Conservation (phyloP, 2,113 vertebrate species). For the Cyphomyrus discorhynchus region DNA sequence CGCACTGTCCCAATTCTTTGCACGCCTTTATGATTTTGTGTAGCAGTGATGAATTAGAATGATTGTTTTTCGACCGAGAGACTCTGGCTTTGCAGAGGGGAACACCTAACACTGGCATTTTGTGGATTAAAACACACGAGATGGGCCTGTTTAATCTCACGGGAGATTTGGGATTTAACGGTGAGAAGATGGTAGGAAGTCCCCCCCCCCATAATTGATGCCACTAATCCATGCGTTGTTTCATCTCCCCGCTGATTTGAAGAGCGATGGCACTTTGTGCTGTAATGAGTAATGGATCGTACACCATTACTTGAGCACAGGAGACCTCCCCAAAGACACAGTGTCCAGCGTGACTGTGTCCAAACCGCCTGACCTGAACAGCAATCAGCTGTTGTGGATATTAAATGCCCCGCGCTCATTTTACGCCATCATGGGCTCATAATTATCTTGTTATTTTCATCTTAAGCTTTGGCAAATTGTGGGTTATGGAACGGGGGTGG, state of each 20-base stretch:
- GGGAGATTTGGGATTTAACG: conserved; percentile 51
- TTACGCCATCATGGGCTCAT: not conserved
- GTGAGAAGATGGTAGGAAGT: conserved; percentile 44
- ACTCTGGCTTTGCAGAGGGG: not conserved
- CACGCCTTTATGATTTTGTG: not conserved
- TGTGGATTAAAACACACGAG: conserved; percentile 41
- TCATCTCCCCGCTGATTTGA: conserved; percentile 16
- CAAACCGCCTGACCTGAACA: not conserved
- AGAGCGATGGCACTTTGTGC: conserved; percentile 19
- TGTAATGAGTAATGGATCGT: conserved; percentile 17
- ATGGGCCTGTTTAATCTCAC: conserved; percentile 37
- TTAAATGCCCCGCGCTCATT: not conserved
- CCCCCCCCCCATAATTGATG: conserved; percentile 39
- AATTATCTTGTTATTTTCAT: not conserved
- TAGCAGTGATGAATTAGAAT: not conserved
- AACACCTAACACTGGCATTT: conserved; percentile 34
- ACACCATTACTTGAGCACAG: not conserved
- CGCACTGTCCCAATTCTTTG: not conserved
- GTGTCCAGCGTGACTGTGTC: not conserved
- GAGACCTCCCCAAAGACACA: conserved; percentile 21
- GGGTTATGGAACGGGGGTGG: not conserved
- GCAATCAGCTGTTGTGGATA: not conserved
- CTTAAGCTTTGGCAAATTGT: not conserved
- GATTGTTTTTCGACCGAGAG: not conserved
- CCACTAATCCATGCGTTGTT: conserved; percentile 52